Evolutionary conservation across 2,113 vertebrate species (phyloP).

Genomic region (Piaya cayana): DNA sequence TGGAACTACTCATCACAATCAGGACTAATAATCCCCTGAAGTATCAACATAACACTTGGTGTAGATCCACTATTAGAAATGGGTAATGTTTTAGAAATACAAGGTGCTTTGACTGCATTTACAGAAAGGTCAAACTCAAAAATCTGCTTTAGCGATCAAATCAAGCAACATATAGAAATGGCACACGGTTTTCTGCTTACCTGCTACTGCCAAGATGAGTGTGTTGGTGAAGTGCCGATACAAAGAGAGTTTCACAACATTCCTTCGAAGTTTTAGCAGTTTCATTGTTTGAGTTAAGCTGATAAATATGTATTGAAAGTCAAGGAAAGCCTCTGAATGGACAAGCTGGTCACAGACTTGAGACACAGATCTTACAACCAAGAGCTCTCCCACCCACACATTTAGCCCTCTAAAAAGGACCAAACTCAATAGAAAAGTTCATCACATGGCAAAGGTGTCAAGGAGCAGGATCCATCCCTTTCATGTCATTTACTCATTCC

Average conservation of each 20-base stretch:
- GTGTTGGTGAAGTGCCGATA: slow-evolving; percentile 97
- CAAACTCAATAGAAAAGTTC: not conserved
- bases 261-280: slow-evolving; percentile 90
- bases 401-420: not conserved
- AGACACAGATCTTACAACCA: not conserved
- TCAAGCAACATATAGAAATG: not conserved
- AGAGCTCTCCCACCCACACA: not conserved
- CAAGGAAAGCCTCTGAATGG: slow-evolving; percentile 79
- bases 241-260: slow-evolving; percentile 92
- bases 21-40: not conserved
- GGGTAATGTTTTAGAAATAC: not conserved
- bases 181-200: slow-evolving; percentile 74
- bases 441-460: not conserved
- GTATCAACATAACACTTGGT: not conserved
- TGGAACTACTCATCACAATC: not conserved
- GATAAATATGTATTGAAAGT: slow-evolving; percentile 91
- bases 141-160: not conserved
- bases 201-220: slow-evolving; percentile 91
- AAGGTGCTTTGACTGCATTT: not conserved
- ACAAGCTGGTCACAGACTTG: not conserved
- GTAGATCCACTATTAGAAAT: not conserved
- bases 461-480: not conserved
- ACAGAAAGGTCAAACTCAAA: not conserved
- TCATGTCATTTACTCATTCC: not conserved
- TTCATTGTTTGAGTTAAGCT: slow-evolving; percentile 95